Base-by-base conservation (phyloP, 2,888 invertebrate species). In the Zhengitettix transpicula region DNA sequence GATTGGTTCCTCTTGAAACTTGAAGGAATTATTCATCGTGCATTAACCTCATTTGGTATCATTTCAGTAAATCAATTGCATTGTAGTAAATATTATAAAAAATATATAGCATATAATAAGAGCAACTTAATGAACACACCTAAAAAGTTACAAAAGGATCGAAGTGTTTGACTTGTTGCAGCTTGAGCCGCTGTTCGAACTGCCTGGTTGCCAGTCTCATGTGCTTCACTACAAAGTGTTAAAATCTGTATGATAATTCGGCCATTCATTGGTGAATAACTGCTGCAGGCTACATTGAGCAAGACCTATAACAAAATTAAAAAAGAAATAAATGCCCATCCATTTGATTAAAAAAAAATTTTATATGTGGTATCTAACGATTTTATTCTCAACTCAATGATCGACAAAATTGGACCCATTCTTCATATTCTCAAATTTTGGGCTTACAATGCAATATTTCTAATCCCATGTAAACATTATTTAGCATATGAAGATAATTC, bases 241-340 rank as follows among this genome's bases (percentile, higher is more conserved):
- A 92, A 80, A 62, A 91, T 84, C 72, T 90, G 86, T 69, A 92
- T 90, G 63, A 93, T 89, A 60, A 93, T 78, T 3, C 90, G 82
- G 0, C 93, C 92, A 72, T 93, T 94, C 68, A 93, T 80, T 28
- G 91, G 91, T 78, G 92, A 93, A 12, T 89, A 87, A 8, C 89
- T 85, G 0, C 89, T 88, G 65, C 93, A 85, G 0, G 92, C 90
- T 76, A 95, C 83, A 66, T 92, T 90, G 55, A 95, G 76, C 66
- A 94, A 82, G 66, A 94, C 83, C 81, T 81, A 65, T 7, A 60
- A 52, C 15, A 53, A 14, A 53, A 3, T 16, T 9, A 7, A 53
- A 12, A 16, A 53, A 15, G n/a, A 53, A 1, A 53, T 9, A 16
- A 14, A 52, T 8, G 2, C 2, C 28, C 28, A 9, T 12, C 1